Percentiles rank a stretch among this genome's conserved stretches.
Conservation (phyloP, 2,797 vertebrate genomes). For the Acipenser oxyrinchus region DNA sequence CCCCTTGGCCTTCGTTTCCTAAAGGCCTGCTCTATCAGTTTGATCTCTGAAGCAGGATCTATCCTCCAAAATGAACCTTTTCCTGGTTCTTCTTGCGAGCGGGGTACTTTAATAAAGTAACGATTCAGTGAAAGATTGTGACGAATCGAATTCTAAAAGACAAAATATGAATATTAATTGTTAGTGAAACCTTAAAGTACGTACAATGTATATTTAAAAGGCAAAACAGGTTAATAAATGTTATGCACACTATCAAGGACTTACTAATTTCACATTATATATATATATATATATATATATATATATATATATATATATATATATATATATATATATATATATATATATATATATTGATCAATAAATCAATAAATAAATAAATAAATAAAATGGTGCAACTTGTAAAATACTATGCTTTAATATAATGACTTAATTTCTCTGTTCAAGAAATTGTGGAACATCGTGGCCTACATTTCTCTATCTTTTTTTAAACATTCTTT, state of each 20-base stretch:
- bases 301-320: no score
- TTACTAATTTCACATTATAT: no score
- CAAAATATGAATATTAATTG: constrained; percentile 6
- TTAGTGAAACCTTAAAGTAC: constrained; percentile 16
- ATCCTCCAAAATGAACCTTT: constrained; percentile 99
- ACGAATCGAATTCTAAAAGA: constrained; percentile 91
- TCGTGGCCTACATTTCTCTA: constrained; percentile 8
- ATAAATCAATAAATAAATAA: no score
- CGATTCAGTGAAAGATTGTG: constrained; percentile 98
- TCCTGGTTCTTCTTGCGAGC: constrained; percentile 97
- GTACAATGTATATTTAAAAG: neutral
- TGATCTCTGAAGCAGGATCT: constrained; percentile 90
- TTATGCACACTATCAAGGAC: no score
- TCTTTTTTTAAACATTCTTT: neutral
- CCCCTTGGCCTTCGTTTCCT: constrained; percentile 90
- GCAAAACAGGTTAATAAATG: no score
- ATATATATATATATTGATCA: no score
- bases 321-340: no score
- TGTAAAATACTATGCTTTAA: no score
- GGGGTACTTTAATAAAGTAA: constrained; percentile 98
- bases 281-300: no score
- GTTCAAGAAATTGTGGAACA: neutral
- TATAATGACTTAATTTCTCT: no score
- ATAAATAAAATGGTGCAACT: no score
- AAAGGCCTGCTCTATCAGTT: constrained; percentile 95